Evolutionary conservation across 2,113 vertebrate genomes (phyloP).

Genomic region (Petroica traversi): DNA sequence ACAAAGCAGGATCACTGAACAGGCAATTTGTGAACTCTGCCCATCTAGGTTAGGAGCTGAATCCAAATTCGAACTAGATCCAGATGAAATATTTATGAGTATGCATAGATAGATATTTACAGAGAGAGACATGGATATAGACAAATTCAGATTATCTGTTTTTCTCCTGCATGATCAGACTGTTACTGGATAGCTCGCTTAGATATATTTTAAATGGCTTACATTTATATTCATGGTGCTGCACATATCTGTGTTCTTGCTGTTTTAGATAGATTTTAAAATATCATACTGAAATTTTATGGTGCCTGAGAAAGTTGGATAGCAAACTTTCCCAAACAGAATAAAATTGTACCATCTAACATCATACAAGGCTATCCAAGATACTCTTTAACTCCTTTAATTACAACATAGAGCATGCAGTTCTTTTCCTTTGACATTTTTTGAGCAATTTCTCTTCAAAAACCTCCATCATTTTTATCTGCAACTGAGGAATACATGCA

Average conservation of each 20-base stretch:
- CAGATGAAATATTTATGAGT: slow-evolving; percentile 71
- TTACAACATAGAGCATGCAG: background rate
- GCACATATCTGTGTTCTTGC: slow-evolving; percentile 49
- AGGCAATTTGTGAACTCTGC: slow-evolving; percentile 62
- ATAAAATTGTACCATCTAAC: background rate
- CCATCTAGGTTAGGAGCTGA: slow-evolving; percentile 42
- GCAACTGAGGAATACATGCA: background rate
- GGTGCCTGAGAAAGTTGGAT: slow-evolving; percentile 24
- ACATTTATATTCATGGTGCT: slow-evolving; percentile 63
- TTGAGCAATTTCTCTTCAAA: slow-evolving; percentile 7
- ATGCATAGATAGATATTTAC: slow-evolving; percentile 65
- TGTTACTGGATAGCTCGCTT: slow-evolving; percentile 52
- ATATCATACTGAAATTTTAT: slow-evolving; percentile 49
- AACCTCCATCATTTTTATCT: background rate
- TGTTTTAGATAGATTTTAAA: slow-evolving; percentile 53
- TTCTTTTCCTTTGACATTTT: slow-evolving; percentile 7
- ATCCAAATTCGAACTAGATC: slow-evolving; percentile 59
- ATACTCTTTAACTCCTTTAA: background rate
- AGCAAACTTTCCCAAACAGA: slow-evolving; percentile 14
- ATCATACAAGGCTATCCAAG: background rate
- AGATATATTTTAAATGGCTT: slow-evolving; percentile 65
- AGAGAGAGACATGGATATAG: slow-evolving; percentile 48
- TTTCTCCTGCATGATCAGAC: slow-evolving; percentile 51
- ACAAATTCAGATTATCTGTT: slow-evolving; percentile 65
- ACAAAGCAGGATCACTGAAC: slow-evolving; percentile 53